Base-by-base conservation (phyloP, 2,797 vertebrate genomes). In the Ispidina picta region DNA sequence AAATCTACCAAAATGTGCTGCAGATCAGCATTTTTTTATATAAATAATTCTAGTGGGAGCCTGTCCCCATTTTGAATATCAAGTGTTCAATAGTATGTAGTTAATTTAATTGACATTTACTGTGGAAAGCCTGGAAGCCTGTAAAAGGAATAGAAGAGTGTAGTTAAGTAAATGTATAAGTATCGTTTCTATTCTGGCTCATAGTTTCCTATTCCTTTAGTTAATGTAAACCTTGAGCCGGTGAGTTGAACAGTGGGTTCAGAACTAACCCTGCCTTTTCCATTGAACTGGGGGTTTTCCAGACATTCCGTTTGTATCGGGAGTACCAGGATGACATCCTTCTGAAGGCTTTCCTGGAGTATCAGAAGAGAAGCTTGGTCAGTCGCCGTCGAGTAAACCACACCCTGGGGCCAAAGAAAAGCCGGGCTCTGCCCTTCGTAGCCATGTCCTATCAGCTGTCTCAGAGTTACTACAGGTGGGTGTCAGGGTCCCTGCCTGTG, bases 391-490 rank as follows among this genome's bases (percentile, higher is more conserved):
- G 99, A 2, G 96, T 98, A 55, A 98, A 81, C 89, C 97, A 98
- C 88, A n/a, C 77, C 0, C 94, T 97, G 74, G 98, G 98, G 8
- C 98, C 98, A 1, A 99, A 99, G 98, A 99, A 99, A 92, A 98
- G 97, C 94, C 97, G 99, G 8, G 98, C 98, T 0, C 91, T 99
- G 90, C 99, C 99, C 90, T 99, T 99, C 15, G 98, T 98, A 55
- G 98, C 99, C 64, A 99, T 99, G 99, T 99, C 99, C 75, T 99
- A 98, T 96, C 99, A 99, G 95, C 97, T 99, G 41, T 99, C 99
- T 44, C 99, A 99, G 97, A 98, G 97, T 79, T 99, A 99, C 97
- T 99, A 98, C 98, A 98, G 98, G 99, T 99, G 81, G 41, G 97
- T 81, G 17, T 12, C 35, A 17, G 2, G 28, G 51, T 54, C 48